Evolutionary conservation across 2,888 invertebrate genomes (phyloP).

Genomic region (Ditylenchus weischeri): DNA sequence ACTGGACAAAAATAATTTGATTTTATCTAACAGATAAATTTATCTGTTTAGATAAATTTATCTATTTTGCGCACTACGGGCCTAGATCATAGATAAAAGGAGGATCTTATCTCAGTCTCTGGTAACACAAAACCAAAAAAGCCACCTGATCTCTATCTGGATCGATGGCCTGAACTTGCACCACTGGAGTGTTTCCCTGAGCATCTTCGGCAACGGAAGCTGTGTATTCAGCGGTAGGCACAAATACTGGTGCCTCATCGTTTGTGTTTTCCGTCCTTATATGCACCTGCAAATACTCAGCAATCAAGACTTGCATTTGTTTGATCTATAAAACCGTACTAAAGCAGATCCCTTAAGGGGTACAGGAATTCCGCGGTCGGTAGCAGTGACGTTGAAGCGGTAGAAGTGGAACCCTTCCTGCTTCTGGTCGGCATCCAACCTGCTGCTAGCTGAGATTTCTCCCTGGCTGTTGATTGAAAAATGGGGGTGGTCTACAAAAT

Average conservation of each 20-base stretch:
- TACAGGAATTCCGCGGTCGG: slow-evolving; percentile 59
- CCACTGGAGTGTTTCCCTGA: slow-evolving; percentile 54
- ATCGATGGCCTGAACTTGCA: slow-evolving; percentile 54
- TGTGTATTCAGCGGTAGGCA: slow-evolving; percentile 51
- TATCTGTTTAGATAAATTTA: too few species aligned
- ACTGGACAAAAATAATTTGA: too few species aligned
- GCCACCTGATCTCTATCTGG: slow-evolving; percentile 52
- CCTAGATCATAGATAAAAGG: too few species aligned
- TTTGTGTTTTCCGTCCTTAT: slow-evolving; percentile 62
- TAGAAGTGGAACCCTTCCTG: slow-evolving; percentile 58
- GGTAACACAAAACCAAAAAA: too few species aligned
- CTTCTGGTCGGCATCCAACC: slow-evolving; percentile 90
- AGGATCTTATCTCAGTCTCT: too few species aligned
- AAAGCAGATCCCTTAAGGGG: slow-evolving; percentile 55
- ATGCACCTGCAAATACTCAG: slow-evolving; percentile 23
- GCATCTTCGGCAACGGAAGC: slow-evolving; percentile 58
- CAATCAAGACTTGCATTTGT: background rate
- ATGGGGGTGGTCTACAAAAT: slow-evolving; percentile 85
- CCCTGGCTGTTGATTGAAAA: slow-evolving; percentile 94
- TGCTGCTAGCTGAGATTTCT: slow-evolving; percentile 77
- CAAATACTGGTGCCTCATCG: slow-evolving; percentile 60
- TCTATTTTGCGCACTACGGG: too few species aligned
- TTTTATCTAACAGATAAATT: too few species aligned
- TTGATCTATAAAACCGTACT: slow-evolving; percentile 37
- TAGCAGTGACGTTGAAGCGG: slow-evolving; percentile 60